A percentile compares a stretch with the other conserved stretches of the same genome.
phyloP scores from a whole-genome alignment of 2,888 invertebrate species.

The Tetropium fuscum region DNA sequence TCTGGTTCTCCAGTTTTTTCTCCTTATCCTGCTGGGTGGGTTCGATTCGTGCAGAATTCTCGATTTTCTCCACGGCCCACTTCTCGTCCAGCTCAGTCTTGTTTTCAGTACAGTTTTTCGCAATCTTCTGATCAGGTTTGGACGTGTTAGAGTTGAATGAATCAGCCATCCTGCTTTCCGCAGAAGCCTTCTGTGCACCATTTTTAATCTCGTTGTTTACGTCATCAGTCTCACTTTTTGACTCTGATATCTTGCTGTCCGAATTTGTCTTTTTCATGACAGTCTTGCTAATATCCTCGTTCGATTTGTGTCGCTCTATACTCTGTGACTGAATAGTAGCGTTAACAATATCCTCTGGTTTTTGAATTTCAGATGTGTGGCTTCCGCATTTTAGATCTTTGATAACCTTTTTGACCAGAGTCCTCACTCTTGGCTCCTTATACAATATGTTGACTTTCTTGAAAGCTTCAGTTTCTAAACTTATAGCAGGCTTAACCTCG shows the following conservation, averaged over 20 bases:
- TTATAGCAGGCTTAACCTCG: slow-evolving; percentile 88
- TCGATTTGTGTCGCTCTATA: slow-evolving; percentile 61
- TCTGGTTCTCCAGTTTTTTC: slow-evolving; percentile 59
- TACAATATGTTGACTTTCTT: slow-evolving; percentile 75
- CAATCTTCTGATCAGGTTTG: slow-evolving; percentile 43
- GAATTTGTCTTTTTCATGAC: slow-evolving; percentile 60
- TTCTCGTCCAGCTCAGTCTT: slow-evolving; percentile 60
- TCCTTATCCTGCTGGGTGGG: slow-evolving; percentile 58
- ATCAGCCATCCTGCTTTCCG: slow-evolving; percentile 47
- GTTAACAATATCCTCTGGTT: slow-evolving; percentile 79
- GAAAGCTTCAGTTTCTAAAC: slow-evolving; percentile 79
- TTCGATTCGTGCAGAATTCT: slow-evolving; percentile 51
- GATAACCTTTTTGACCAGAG: slow-evolving; percentile 69
- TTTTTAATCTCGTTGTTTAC: slow-evolving; percentile 66
- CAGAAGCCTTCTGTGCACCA: slow-evolving; percentile 57
- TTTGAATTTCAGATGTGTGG: slow-evolving; percentile 66
- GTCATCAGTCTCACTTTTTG: slow-evolving; percentile 64
- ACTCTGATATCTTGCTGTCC: slow-evolving; percentile 62
- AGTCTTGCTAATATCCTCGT: slow-evolving; percentile 59
- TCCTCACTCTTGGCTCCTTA: slow-evolving; percentile 76
- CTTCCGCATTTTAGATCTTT: slow-evolving; percentile 71
- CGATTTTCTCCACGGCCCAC: slow-evolving; percentile 57
- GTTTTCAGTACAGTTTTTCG: slow-evolving; percentile 53
- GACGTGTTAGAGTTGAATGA: slow-evolving; percentile 49
- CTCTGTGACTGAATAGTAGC: slow-evolving; percentile 75